Evolutionary conservation across 2,797 vertebrate species (phyloP).

Genomic region (Gymnoscopelus microlampas): DNA sequence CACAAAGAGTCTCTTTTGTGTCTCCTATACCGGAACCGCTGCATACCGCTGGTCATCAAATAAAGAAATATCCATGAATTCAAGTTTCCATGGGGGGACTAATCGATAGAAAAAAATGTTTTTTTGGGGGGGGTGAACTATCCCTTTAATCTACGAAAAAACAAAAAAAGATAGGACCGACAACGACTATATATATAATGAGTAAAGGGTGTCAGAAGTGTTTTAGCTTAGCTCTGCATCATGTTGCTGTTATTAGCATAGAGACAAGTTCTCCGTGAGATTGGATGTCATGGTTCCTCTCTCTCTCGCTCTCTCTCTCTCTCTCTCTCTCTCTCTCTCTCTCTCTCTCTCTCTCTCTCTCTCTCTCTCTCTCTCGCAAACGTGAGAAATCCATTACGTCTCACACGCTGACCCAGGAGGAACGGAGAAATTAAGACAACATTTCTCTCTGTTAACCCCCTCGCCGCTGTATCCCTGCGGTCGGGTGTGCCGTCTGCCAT

Average conservation of each 20-base stretch:
- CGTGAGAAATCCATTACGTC: slow-evolving; percentile 13
- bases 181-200: not conserved
- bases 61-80: too few relatives aligned
- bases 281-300: not conserved
- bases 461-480: not conserved
- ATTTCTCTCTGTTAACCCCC: slow-evolving; percentile 2
- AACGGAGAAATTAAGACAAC: slow-evolving; percentile 20
- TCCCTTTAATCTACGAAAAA: too few relatives aligned
- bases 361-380: not conserved
- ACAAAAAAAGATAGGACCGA: too few relatives aligned
- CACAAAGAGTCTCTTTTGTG: too few relatives aligned
- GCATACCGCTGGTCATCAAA: too few relatives aligned
- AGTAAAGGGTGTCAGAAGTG: not conserved
- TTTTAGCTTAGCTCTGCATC: not conserved
- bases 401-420: slow-evolving; percentile 6
- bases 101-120: too few relatives aligned
- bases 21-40: too few relatives aligned
- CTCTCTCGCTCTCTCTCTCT: too few relatives aligned
- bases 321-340: slow-evolving; percentile 1
- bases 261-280: not conserved
- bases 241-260: not conserved
- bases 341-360: not conserved
- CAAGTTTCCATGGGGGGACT: too few relatives aligned
- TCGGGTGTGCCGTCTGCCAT: not conserved
- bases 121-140: too few relatives aligned